Evolutionary conservation across 2,113 vertebrate genomes (phyloP), one percentile per base, ranked within the genome.

Genomic region (Sinocyclocheilus anophthalmus): DNA sequence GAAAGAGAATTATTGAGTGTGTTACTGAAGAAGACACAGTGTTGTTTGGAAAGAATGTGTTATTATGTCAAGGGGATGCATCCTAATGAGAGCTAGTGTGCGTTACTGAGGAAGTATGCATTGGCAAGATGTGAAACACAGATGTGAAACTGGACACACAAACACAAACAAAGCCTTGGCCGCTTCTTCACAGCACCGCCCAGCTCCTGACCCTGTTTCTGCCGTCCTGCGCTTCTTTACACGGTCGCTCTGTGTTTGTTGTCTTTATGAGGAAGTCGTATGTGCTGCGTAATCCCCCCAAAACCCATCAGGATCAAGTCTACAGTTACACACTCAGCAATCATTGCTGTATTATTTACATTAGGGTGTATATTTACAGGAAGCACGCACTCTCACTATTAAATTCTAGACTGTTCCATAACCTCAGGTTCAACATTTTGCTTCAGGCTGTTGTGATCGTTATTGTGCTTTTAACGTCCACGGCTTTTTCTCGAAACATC

Each of bases 81-180:
- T 59, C 55, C 26, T 42, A 18, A 37, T 65, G 53, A 55, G 53
- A 5, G 53, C 53, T 18, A 55, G 24, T n/a, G 53, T 48, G 59
- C 18, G 3, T 61, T 63, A 20, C 30, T 55, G 50, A 83, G 81
- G 65, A 83, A 57, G 81, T 57, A 22, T 72, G 50, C 12, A 33
- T 57, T 67, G 81, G 63, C 61, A 14, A 72, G 81, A 83, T 83
- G 67, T 53, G 30, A 83, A 83, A 83, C 67, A 14, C 81, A 83
- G 65, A 83, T 83, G 67, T 72, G 81, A 72, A 70, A 83, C 48
- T 83, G 30, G 81, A 83, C 81, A 83, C 61, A 81, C n/a, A 26
- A 42, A 48, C 59, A 45, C 22, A 59, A 59, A 81, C 79, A 82
- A 82, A 82, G 45, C 39, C 4, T 6, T 13, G 3, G 16, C 22